Evolutionary conservation across 2,888 invertebrate genomes (phyloP).

Genomic region (Chrysolina oricalcia): DNA sequence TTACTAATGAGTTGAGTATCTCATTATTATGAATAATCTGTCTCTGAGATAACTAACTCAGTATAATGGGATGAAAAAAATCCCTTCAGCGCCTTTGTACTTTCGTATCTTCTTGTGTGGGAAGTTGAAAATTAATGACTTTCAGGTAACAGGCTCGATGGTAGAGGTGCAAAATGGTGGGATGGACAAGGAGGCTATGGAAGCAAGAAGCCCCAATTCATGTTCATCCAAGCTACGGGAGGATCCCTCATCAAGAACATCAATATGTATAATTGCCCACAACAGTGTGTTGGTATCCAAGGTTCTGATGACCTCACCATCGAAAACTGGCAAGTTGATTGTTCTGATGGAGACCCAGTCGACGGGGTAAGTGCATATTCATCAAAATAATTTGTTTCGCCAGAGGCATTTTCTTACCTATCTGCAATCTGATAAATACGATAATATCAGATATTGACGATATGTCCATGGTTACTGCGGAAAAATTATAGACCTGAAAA

Average conservation of each 20-base stretch:
- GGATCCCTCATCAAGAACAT: constrained; percentile 36
- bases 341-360: constrained; percentile 28
- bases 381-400: neutral
- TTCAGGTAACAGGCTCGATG: constrained; percentile 35
- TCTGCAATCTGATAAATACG: too few relatives aligned
- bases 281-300: constrained; percentile 33
- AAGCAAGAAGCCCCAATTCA: constrained; percentile 37
- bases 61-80: too few relatives aligned
- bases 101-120: too few relatives aligned
- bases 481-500: too few relatives aligned
- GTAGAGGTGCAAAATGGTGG: constrained; percentile 39
- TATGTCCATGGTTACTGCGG: too few relatives aligned
- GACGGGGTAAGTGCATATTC: constrained; percentile 6
- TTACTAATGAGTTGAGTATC: too few relatives aligned
- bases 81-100: too few relatives aligned
- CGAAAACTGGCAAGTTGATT: constrained; percentile 33
- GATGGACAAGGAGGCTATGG: constrained; percentile 37
- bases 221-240: constrained; percentile 36
- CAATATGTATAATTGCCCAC: constrained; percentile 39
- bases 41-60: too few relatives aligned
- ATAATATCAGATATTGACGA: too few relatives aligned
- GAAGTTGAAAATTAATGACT: neutral
- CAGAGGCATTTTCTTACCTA: too few relatives aligned
- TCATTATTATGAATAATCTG: too few relatives aligned
- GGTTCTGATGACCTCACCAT: constrained; percentile 22